A percentile compares a stretch with the other conserved stretches of the same genome.
These are phyloP conservation scores for Cephonodes hylas DNA, from an alignment of 2,888 invertebrate species.

Conservation along the genomic window DNA sequence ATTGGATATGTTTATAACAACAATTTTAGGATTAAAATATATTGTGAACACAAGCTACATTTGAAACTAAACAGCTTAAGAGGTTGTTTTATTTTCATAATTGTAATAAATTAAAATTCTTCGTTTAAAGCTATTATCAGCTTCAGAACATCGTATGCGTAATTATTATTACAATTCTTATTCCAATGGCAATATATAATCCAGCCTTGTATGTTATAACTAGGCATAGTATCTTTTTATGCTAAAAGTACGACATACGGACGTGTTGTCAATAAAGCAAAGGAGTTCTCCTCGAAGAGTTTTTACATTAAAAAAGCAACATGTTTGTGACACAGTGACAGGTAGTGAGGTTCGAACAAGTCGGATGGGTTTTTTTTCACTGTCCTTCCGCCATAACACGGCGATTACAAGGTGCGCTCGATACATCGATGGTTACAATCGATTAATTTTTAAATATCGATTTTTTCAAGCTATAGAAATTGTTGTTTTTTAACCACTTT, in stretches of 20 bases:
- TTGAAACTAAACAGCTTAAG: no score
- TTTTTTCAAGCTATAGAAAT: not conserved
- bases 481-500: not conserved
- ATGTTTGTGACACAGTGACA: constrained; percentile 37
- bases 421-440: constrained; percentile 50
- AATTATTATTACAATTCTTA: no score
- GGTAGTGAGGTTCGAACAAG: constrained; percentile 47
- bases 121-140: no score
- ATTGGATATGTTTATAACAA: no score
- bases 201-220: no score
- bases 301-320: constrained; percentile 11
- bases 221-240: not conserved
- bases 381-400: constrained; percentile 44
- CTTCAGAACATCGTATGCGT: no score
- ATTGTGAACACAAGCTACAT: no score
- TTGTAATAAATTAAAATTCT: no score
- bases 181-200: no score
- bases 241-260: not conserved
- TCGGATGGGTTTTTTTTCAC: constrained; percentile 53
- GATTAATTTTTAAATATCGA: constrained; percentile 46
- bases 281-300: not conserved
- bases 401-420: constrained; percentile 56
- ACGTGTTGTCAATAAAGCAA: not conserved
- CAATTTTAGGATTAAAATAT: no score
- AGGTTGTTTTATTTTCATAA: no score